phyloP scores from a whole-genome alignment of 2,888 invertebrate genomes.

The Cerastis leucographa region DNA sequence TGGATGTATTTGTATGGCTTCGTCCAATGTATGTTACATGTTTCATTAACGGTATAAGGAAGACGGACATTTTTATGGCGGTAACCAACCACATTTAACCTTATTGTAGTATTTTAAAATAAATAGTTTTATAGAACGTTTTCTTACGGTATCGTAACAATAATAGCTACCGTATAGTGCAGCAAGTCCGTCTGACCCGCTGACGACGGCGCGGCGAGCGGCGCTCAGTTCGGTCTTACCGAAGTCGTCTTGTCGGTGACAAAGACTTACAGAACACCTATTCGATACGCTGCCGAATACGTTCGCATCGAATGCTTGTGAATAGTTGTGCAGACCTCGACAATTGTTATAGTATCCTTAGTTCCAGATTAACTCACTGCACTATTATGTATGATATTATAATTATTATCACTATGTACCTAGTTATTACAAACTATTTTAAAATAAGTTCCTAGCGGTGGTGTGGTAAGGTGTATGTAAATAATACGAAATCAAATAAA shows the following conservation, averaged over 20 bases:
- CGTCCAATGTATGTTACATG: conserved; percentile 28
- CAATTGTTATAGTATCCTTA: background rate
- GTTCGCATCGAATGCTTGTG: background rate
- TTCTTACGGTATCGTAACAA: background rate
- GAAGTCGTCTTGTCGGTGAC: no score
- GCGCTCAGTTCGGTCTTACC: no score
- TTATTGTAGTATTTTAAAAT: background rate
- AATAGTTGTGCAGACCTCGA: background rate
- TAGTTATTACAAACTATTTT: background rate
- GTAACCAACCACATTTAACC: conserved; percentile 12
- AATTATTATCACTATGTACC: background rate
- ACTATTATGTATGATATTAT: background rate
- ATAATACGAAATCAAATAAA: conserved; percentile 15
- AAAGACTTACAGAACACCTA: background rate
- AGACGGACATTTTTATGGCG: background rate
- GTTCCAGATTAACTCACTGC: background rate
- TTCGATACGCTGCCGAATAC: background rate
- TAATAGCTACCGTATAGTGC: background rate
- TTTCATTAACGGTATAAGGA: conserved; percentile 27
- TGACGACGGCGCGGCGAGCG: background rate
- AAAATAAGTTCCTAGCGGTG: background rate
- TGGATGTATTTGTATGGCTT: conserved; percentile 50
- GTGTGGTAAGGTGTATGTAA: background rate
- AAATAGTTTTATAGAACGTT: conserved; percentile 2
- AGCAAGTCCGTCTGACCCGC: background rate